Percentiles rank a stretch among this genome's conserved stretches.
Evolutionary conservation across 2,888 invertebrate genomes (phyloP).

Genomic region (Drosophila nr. fundita): DNA sequence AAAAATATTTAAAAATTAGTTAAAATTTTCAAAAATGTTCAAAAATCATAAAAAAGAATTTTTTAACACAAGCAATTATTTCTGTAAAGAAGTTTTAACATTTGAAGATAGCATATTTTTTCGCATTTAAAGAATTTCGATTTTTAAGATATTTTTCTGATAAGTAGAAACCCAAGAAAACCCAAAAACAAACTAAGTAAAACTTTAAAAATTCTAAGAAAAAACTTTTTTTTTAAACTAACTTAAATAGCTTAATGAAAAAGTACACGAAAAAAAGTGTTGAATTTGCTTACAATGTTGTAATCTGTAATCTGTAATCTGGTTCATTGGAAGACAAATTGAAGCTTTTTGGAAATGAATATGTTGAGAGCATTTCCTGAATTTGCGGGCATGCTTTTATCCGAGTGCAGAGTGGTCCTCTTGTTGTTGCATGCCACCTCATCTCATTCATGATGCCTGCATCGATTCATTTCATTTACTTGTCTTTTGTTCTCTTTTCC

Average conservation of each 20-base stretch:
- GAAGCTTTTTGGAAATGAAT: background rate
- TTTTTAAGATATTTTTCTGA: background rate
- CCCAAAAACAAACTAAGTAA: background rate
- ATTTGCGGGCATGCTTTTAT: background rate
- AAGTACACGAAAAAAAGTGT: rapidly evolving
- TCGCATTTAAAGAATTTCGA: rapidly evolving
- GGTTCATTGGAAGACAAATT: background rate
- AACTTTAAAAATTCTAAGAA: rapidly evolving
- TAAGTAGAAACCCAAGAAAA: background rate
- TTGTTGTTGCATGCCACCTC: conserved; percentile 15
- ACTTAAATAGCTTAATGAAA: background rate
- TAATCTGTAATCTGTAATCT: background rate
- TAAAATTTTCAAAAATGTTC: rapidly evolving
- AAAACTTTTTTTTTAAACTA: background rate
- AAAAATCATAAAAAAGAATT: too few relatives aligned
- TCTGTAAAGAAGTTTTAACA: background rate
- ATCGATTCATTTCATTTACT: conserved; percentile 45
- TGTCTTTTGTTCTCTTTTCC: conserved; percentile 51
- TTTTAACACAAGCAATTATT: background rate
- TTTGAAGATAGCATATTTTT: background rate
- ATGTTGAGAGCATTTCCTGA: background rate
- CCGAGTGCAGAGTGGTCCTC: conserved; percentile 2
- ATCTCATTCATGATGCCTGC: conserved; percentile 31
- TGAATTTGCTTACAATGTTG: background rate
- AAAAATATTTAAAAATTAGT: background rate